Evolutionary conservation across 2,888 invertebrate genomes (phyloP).

Genomic region (Neria commutata): DNA sequence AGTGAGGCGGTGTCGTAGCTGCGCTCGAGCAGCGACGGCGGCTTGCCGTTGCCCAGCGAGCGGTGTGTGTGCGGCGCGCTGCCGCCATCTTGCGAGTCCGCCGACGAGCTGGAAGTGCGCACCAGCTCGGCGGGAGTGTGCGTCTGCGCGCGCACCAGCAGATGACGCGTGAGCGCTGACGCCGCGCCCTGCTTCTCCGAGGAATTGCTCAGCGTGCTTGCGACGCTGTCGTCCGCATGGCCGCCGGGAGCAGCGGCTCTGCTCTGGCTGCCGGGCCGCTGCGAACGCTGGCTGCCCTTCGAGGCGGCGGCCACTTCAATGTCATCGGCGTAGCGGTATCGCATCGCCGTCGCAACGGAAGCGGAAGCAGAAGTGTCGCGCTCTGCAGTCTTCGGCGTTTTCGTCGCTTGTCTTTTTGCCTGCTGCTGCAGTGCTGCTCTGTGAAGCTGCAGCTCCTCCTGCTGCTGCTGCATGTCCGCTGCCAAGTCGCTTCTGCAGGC

Average conservation of each 20-base stretch:
- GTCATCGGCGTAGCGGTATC: constrained; percentile 31
- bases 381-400: neutral
- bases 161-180: constrained; percentile 38
- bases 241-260: constrained; percentile 27
- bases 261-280: constrained; percentile 21
- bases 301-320: constrained; percentile 42
- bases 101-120: constrained; percentile 22
- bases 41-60: constrained; percentile 37
- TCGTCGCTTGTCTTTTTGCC: neutral
- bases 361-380: neutral
- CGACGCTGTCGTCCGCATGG: constrained; percentile 51
- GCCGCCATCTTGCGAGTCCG: constrained; percentile 22
- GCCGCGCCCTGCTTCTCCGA: constrained; percentile 41
- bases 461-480: neutral
- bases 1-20: constrained; percentile 38
- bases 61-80: constrained; percentile 21
- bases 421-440: neutral
- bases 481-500: constrained; percentile 7
- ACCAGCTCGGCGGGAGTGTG: constrained; percentile 41
- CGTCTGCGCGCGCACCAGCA: constrained; percentile 57
- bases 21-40: constrained; percentile 28
- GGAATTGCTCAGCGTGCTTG: constrained; percentile 59
- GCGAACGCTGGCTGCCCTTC: constrained; percentile 12
- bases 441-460: neutral
- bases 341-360: constrained; percentile 12